Evolutionary conservation across 2,113 vertebrate genomes (phyloP).

Genomic region (Balaeniceps rex): DNA sequence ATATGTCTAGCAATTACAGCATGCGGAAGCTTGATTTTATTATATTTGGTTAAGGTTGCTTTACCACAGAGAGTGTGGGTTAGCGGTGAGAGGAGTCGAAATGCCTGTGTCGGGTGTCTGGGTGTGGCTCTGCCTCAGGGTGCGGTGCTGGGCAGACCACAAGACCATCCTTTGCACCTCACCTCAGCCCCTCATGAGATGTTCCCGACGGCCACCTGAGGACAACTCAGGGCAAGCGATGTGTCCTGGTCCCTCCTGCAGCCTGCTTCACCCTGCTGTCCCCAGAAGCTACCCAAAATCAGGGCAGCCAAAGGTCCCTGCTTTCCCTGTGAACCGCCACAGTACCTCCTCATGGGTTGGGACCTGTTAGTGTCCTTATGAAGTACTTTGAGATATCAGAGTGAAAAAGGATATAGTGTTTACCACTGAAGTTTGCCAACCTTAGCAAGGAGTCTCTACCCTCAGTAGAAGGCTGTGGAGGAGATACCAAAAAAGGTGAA

Average conservation of each 20-base stretch:
- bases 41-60: background rate
- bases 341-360: background rate
- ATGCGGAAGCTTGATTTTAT: background rate
- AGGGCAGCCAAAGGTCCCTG: background rate
- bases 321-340: background rate
- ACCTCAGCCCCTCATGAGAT: accelerated
- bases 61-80: background rate
- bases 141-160: background rate
- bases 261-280: background rate
- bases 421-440: background rate
- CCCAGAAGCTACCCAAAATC: background rate
- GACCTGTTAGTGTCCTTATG: background rate
- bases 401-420: background rate
- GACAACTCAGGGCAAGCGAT: background rate
- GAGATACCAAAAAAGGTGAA: background rate
- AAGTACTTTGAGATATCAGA: background rate
- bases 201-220: accelerated
- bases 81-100: background rate
- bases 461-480: background rate
- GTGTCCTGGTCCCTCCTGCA: background rate
- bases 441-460: background rate
- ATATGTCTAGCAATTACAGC: background rate
- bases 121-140: background rate
- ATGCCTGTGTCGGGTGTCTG: background rate
- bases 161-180: background rate